Percentiles rank a stretch among this genome's conserved stretches.
These are phyloP conservation scores for Colletes collaris DNA, from an alignment of 2,888 invertebrate species.

Conservation along the genomic window DNA sequence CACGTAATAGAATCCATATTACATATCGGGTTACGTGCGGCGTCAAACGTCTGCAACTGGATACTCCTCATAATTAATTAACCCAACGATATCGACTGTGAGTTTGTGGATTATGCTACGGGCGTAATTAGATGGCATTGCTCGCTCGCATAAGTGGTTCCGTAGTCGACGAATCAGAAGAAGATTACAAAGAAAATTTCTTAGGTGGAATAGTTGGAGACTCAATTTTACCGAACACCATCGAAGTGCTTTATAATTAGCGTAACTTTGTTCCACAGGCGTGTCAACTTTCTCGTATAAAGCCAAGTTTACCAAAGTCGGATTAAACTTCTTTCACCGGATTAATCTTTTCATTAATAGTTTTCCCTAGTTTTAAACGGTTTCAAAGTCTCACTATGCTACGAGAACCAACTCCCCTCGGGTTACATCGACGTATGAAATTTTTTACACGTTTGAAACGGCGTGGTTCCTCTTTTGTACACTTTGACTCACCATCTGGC, in stretches of 20 bases:
- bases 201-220: conserved; percentile 41
- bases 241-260: conserved; percentile 44
- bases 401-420: background rate
- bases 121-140: background rate
- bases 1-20: too few relatives aligned
- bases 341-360: conserved; percentile 49
- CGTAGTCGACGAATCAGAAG: background rate
- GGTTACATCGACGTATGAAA: background rate
- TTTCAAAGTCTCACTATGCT: background rate
- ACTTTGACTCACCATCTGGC: conserved; percentile 42
- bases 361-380: conserved; percentile 29
- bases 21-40: too few relatives aligned
- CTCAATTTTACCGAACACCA: conserved; percentile 34
- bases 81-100: too few relatives aligned
- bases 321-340: conserved; percentile 39
- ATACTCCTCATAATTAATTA: background rate
- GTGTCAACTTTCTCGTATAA: conserved; percentile 34
- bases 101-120: too few relatives aligned
- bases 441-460: background rate
- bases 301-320: conserved; percentile 34
- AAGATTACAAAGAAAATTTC: conserved; percentile 33
- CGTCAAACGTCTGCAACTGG: background rate
- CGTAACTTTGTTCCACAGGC: conserved; percentile 44
- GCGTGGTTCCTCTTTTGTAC: background rate
- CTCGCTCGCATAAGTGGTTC: background rate